phyloP scores from a whole-genome alignment of 2,797 vertebrate species.

The Otolemur crassicaudatus region DNA sequence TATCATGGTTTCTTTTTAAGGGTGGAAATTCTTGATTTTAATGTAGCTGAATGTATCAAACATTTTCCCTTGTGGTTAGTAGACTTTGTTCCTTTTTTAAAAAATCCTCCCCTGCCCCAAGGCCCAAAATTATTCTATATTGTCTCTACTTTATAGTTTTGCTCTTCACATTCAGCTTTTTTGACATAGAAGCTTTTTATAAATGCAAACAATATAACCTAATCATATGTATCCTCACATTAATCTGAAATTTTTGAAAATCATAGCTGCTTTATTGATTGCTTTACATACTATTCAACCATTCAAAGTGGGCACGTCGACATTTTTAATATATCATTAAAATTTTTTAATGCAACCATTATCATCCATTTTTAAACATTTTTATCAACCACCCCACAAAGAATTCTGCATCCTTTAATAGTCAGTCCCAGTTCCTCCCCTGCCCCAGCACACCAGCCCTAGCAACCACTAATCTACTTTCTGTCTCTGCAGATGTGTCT shows the following conservation, averaged over 20 bases:
- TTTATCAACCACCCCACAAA: neutral
- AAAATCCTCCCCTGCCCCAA: neutral
- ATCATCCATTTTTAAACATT: neutral
- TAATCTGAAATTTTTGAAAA: too few species aligned
- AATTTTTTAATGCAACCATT: too few species aligned
- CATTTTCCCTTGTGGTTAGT: neutral
- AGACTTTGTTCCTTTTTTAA: slow-evolving; percentile 10
- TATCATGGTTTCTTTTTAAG: slow-evolving; percentile 54
- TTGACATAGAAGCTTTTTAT: neutral
- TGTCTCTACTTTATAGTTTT: slow-evolving; percentile 15
- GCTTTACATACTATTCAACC: neutral
- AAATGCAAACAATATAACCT: too few species aligned
- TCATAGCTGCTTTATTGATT: neutral
- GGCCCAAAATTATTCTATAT: neutral
- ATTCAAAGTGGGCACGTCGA: neutral
- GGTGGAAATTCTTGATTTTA: neutral
- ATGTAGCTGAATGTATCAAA: neutral
- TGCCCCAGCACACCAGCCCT: too few species aligned
- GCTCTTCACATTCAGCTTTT: slow-evolving; percentile 10
- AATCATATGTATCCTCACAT: too few species aligned
- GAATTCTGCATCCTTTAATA: neutral
- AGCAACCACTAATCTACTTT: neutral
- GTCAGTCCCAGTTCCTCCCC: neutral
- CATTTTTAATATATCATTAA: neutral
- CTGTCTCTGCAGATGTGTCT: neutral